Evolutionary conservation across 2,113 vertebrate genomes (phyloP), one percentile per base, ranked within the genome.

Genomic region (Ophiodon elongatus): DNA sequence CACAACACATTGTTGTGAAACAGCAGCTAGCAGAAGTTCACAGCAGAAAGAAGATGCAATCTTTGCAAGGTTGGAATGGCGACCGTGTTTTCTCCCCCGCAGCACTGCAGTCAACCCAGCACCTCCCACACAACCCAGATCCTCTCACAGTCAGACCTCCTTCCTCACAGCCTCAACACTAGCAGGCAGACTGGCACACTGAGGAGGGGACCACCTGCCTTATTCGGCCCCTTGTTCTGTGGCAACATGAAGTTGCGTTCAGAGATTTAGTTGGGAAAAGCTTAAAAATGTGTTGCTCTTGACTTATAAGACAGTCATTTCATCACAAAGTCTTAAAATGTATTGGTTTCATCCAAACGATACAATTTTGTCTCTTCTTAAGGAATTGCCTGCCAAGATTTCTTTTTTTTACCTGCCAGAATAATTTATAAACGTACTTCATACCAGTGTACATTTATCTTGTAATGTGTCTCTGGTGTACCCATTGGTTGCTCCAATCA

Each of bases 41-140:
- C 91, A 85, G 89, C 64, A 62, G 79, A 85, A 89, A 85, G 78
- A 68, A 62, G 82, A 85, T 77, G 84, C 76, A 64, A 68, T 90
- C 81, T 73, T 71, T 79, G 86, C 1, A 65, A 87, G 88, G 81
- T 90, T 88, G 88, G 88, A 87, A 74, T 13, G 74, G 84, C 43
- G 76, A 78, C 66, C 64, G 60, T 45, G 87, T 88, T 88, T 85
- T 93, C 89, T 93, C 89, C 87, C 93, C 89, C 76, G 82, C 88
- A 91, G 92, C 82, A 71, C 84, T 75, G 73, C 89, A 90, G 88
- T 91, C 86, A 86, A 85, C 90, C 89, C 81, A 47, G 88, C 92
- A 93, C 92, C 92, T 93, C 94, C 94, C 72, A 94, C 94, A 93
- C 94, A 90, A 71, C 79, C 78, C 91, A 93, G 90, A 93, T 94